These are phyloP conservation scores for Leptogaster cylindrica DNA, from an alignment of 2,888 invertebrate genomes.

Conservation along the genomic window DNA sequence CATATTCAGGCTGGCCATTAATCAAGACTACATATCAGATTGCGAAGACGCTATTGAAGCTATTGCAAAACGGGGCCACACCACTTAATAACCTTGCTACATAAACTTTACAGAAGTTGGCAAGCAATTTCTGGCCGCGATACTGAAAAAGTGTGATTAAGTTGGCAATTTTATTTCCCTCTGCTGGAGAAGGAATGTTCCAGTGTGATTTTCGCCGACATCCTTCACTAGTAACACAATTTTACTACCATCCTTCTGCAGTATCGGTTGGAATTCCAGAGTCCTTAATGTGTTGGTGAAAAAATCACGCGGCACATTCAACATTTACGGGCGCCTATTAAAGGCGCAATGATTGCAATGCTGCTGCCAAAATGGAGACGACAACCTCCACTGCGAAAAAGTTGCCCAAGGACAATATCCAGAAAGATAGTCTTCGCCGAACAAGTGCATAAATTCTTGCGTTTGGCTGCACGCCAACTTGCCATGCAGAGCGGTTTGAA, in stretches of 20 bases:
- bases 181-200: neutral
- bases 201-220: constrained; percentile 7
- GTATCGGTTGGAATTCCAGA: neutral
- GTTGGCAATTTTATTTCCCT: constrained; percentile 7
- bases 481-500: neutral
- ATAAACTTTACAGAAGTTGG: neutral
- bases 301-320: constrained; percentile 7
- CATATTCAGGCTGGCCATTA: too few relatives aligned
- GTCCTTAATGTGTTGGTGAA: neutral
- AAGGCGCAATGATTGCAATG: neutral
- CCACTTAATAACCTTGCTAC: neutral
- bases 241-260: constrained; percentile 2
- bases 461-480: constrained; percentile 16
- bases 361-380: constrained; percentile 16
- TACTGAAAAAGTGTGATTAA: neutral
- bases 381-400: constrained; percentile 8
- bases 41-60: neutral
- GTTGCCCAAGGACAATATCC: constrained; percentile 27
- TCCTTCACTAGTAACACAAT: constrained; percentile 19
- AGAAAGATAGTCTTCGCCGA: constrained; percentile 23
- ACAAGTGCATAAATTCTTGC: constrained; percentile 28
- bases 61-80: neutral
- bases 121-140: neutral
- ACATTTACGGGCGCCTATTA: constrained; percentile 1
- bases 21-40: constrained; percentile 10